Evolutionary conservation across 1,140 invertebrate species (phyloP).

Genomic region (Potamilus streckersoni): DNA sequence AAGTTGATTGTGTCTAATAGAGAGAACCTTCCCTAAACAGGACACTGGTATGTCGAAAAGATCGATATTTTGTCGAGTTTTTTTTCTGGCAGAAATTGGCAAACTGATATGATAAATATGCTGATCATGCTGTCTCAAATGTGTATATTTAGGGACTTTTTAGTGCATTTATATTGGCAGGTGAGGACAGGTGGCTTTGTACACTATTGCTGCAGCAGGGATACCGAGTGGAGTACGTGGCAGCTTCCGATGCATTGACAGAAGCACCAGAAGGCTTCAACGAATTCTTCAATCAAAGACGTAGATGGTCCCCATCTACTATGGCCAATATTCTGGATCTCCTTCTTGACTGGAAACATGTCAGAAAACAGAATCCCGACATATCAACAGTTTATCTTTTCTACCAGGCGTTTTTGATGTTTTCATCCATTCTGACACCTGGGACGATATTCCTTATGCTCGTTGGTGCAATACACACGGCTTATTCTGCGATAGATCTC

Average conservation of each 20-base stretch:
- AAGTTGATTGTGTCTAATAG: too few relatives aligned
- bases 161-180: too few relatives aligned
- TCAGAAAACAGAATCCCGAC: slow-evolving; percentile 56
- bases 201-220: slow-evolving; percentile 74
- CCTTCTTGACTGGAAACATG: slow-evolving; percentile 48
- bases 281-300: slow-evolving; percentile 75
- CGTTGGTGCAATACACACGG: slow-evolving; percentile 74
- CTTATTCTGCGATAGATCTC: slow-evolving; percentile 67
- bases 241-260: slow-evolving; percentile 75
- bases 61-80: too few relatives aligned
- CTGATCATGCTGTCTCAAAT: too few relatives aligned
- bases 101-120: too few relatives aligned
- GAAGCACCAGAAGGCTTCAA: slow-evolving; percentile 74
- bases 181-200: slow-evolving; percentile 73
- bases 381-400: slow-evolving; percentile 49
- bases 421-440: slow-evolving; percentile 73
- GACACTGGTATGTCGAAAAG: too few relatives aligned
- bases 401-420: slow-evolving; percentile 62
- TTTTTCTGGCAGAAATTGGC: too few relatives aligned
- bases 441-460: slow-evolving; percentile 77
- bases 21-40: too few relatives aligned
- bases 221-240: slow-evolving; percentile 74
- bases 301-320: slow-evolving; percentile 75
- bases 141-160: too few relatives aligned
- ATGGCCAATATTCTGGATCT: slow-evolving; percentile 76